Evolutionary conservation across 2,888 invertebrate species (phyloP), one percentile per base, ranked within the genome.

Genomic region (Conops quadrifasciatus): DNA sequence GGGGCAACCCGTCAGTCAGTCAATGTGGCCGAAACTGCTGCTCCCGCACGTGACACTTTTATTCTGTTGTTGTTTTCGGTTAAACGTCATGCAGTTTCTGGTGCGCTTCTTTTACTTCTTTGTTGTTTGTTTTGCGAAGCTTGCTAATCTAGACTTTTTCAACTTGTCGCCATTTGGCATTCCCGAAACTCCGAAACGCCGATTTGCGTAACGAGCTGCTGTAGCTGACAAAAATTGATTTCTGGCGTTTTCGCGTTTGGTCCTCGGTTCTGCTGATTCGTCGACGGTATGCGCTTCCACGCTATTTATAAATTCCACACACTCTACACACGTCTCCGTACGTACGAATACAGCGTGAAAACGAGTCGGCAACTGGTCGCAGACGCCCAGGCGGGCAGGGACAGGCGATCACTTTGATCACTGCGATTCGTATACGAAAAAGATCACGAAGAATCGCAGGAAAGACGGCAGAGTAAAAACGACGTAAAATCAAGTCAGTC

Each of bases 251-350:
- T 16, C 58, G 28, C 58, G 26, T 58, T 58, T 28, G 19, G n/a
- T 11, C 4, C 49, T 28, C 24, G 24, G 58, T 45, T 30, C 59
- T 56, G 15, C 16, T 58, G 43, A 58, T 65, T 70, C 30, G 26
- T 16, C 21, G 36, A 51, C 67, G 68, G 64, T 68, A 58, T 67
- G 68, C 71, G 64, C 59, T 70, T 71, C 70, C 70, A 67, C 68
- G 65, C 71, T 64, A 68, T 71, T 70, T 73, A 70, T 45, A 65
- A 73, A 71, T 71, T 71, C 70, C 70, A 71, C 72, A 73, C 71
- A 68, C 70, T 70, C n/a, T n/a, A n/a, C n/a, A n/a, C n/a, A 65
- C 65, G 67, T 58, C 58, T 62, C 63, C 67, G 49, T 45, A 36
- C 36, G 36, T 47, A 65, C 70, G 71, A 73, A 71, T 64, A 59